Conservation (phyloP, 2,113 vertebrate species). For the Prochilodus magdalenae region DNA sequence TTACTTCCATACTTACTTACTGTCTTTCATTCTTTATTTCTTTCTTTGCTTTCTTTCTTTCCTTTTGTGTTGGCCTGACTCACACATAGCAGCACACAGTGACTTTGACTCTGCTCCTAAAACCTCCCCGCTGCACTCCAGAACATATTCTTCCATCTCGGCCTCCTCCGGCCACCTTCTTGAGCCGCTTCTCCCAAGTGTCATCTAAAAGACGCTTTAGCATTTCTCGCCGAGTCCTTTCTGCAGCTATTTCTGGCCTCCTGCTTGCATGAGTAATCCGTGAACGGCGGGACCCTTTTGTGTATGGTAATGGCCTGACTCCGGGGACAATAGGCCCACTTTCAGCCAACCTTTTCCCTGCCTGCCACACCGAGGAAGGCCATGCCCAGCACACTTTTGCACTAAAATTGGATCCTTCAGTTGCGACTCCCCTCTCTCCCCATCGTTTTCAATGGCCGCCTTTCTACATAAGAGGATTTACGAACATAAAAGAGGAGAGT, state of each 20-base stretch:
- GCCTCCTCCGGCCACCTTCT: neutral
- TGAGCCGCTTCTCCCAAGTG: neutral
- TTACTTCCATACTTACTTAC: too few species aligned
- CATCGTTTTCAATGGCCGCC: neutral
- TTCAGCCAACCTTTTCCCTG: constrained; percentile 21
- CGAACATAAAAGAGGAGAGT: constrained; percentile 22
- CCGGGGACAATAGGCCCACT: constrained; percentile 19
- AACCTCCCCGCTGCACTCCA: neutral
- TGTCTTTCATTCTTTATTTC: neutral
- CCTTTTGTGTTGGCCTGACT: neutral
- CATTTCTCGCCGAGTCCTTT: neutral
- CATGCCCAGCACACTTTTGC: neutral
- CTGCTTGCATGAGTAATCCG: constrained; percentile 3
- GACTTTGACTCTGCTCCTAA: neutral
- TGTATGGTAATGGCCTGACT: constrained; percentile 31
- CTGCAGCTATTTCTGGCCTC: constrained; percentile 10
- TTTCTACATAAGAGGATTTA: constrained; percentile 39
- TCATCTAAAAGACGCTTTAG: constrained; percentile 20
- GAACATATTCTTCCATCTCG: neutral
- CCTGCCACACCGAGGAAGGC: neutral
- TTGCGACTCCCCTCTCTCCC: neutral
- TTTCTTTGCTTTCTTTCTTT: neutral
- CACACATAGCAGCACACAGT: neutral
- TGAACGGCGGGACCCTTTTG: constrained; percentile 14
- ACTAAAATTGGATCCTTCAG: constrained; percentile 16